These are phyloP conservation scores for Barnardius zonarius DNA, from an alignment of 2,113 vertebrate species.

Conservation along the genomic window DNA sequence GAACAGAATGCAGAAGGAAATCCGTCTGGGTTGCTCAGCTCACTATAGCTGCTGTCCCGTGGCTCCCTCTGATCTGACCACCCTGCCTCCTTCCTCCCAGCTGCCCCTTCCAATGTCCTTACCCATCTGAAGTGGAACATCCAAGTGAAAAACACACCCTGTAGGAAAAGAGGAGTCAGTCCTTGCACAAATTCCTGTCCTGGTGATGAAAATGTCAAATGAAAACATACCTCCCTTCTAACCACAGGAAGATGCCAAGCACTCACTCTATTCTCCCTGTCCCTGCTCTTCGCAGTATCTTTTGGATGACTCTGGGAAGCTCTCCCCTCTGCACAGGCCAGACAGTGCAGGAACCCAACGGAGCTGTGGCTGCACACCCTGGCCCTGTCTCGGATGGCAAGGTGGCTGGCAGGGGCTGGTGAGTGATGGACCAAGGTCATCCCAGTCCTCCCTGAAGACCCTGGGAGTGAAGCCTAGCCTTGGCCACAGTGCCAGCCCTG, in stretches of 20 bases:
- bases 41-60: background rate
- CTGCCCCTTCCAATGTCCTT: background rate
- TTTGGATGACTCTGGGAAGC: background rate
- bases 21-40: background rate
- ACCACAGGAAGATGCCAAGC: background rate
- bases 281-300: background rate
- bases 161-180: background rate
- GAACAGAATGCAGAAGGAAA: background rate
- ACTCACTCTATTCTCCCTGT: background rate
- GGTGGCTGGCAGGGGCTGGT: background rate
- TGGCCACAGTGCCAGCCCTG: background rate
- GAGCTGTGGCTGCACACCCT: background rate
- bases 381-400: background rate
- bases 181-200: background rate
- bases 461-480: background rate
- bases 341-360: accelerated
- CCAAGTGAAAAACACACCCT: background rate
- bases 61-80: background rate
- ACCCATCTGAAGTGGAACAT: background rate
- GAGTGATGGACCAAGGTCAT: background rate
- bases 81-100: background rate
- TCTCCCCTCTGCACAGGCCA: background rate
- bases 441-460: background rate
- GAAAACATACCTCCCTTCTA: background rate
- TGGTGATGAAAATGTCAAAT: background rate